Conservation (phyloP, 2,113 vertebrate genomes). For the Neodon shergylaensis region DNA sequence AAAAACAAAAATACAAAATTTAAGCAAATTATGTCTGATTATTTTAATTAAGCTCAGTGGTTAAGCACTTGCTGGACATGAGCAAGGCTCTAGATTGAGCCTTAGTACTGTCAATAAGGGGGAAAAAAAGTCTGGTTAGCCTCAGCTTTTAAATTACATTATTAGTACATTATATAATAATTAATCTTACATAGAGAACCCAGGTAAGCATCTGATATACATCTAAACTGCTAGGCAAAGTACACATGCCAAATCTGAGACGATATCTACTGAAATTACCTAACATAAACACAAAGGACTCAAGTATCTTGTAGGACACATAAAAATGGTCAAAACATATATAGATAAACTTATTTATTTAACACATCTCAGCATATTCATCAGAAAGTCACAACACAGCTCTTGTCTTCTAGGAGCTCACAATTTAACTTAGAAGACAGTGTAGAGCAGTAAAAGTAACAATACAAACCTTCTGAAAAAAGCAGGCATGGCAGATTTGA, state of each 20-base stretch:
- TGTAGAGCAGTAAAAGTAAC: background rate
- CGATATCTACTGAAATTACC: background rate
- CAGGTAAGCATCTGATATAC: constrained; percentile 11
- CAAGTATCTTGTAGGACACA: background rate
- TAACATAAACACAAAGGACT: background rate
- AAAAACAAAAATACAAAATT: background rate
- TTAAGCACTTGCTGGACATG: background rate
- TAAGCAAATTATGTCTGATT: background rate
- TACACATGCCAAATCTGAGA: background rate
- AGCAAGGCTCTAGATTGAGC: background rate
- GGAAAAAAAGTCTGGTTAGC: background rate
- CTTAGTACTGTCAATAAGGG: background rate
- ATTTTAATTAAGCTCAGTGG: background rate
- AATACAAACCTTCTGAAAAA: constrained; percentile 54
- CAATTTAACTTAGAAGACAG: background rate
- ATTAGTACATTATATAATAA: background rate
- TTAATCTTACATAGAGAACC: background rate
- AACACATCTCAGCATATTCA: background rate
- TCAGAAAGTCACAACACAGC: background rate
- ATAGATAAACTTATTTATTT: background rate
- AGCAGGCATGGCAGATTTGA: background rate
- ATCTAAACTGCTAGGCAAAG: constrained; percentile 20
- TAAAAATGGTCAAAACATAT: background rate
- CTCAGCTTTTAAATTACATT: background rate
- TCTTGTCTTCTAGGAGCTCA: background rate